Conservation (phyloP, 2,797 vertebrate species). For the Cossypha heuglini region DNA sequence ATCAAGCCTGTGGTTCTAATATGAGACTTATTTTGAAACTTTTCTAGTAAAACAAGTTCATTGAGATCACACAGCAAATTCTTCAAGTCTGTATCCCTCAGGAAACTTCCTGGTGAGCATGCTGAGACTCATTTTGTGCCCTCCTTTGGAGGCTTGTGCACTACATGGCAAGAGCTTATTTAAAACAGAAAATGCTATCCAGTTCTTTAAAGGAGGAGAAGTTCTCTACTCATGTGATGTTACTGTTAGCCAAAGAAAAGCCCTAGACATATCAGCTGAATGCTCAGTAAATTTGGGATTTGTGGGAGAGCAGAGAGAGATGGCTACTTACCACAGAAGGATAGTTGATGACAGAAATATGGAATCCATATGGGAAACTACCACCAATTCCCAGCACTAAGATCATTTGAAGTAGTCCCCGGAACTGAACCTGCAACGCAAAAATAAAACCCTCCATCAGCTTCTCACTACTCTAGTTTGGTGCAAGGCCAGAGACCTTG, state of each 20-base stretch:
- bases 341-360: constrained; percentile 82
- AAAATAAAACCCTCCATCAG: background rate
- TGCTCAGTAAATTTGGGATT: background rate
- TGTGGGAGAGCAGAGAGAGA: background rate
- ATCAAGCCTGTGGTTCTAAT: background rate
- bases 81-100: background rate
- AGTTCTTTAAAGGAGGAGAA: background rate
- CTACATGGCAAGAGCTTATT: background rate
- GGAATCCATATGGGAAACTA: constrained; percentile 84
- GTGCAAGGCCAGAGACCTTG: background rate
- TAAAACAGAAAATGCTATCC: background rate
- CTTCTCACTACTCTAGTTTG: background rate
- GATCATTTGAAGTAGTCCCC: constrained; percentile 76
- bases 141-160: background rate
- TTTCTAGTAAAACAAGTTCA: background rate
- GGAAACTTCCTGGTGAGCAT: background rate
- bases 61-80: background rate
- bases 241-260: background rate
- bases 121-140: background rate
- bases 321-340: constrained; percentile 80
- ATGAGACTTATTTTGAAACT: background rate
- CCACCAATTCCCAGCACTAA: constrained; percentile 83
- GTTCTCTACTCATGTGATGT: background rate
- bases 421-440: constrained; percentile 73
- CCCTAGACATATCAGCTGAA: background rate